Evolutionary conservation across 2,888 invertebrate genomes (phyloP).

Genomic region (Mamestra brassicae): DNA sequence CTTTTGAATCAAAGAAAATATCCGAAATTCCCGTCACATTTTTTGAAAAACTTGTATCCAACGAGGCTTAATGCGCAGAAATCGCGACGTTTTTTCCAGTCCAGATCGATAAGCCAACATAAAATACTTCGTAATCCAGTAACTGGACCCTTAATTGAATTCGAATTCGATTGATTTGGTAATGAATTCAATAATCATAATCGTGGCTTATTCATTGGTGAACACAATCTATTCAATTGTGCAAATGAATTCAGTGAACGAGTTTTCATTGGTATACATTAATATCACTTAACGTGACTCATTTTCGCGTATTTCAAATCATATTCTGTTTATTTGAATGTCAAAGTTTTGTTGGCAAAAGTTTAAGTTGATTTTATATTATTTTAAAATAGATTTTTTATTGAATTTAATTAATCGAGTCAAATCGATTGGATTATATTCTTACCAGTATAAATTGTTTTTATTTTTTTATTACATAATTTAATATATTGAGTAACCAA

Average conservation of each 20-base stretch:
- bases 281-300: constrained; percentile 23
- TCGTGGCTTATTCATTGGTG: constrained; percentile 17
- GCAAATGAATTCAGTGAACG: not conserved
- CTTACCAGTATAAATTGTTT: not conserved
- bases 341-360: constrained; percentile 4
- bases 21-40: not conserved
- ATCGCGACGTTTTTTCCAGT: constrained; percentile 11
- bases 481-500: not conserved
- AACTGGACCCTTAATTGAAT: constrained; percentile 16
- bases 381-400: constrained; percentile 2
- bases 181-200: constrained; percentile 17
- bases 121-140: constrained; percentile 38
- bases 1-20: not conserved
- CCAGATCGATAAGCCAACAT: constrained; percentile 41
- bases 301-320: constrained; percentile 5
- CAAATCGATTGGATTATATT: not conserved
- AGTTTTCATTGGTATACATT: constrained; percentile 34
- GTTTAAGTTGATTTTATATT: not conserved
- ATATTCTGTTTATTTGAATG: constrained; percentile 7
- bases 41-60: constrained; percentile 23
- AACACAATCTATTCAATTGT: constrained; percentile 21
- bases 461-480: not conserved
- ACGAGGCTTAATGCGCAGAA: constrained; percentile 46
- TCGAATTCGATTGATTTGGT: constrained; percentile 11
- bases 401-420: not conserved